These are phyloP conservation scores for Spodoptera frugiperda DNA, from an alignment of 1,140 invertebrate species.

Conservation along the genomic window DNA sequence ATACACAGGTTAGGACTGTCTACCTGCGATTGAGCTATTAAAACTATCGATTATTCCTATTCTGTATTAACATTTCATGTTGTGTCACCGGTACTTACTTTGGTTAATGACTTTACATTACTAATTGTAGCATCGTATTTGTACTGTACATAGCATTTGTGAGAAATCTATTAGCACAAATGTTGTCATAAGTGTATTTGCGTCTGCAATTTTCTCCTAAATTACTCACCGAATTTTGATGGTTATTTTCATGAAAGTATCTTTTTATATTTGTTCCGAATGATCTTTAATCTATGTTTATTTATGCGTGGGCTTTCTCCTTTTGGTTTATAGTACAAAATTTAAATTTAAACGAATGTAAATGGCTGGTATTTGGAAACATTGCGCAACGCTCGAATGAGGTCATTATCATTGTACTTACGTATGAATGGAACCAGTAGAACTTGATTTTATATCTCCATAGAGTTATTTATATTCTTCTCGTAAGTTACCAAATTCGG, in stretches of 20 bases:
- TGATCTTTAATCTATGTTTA: too few relatives aligned
- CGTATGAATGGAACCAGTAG: conserved; percentile 11
- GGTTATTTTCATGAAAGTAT: too few relatives aligned
- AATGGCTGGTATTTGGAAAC: background rate
- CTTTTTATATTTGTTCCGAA: too few relatives aligned
- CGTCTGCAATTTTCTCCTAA: too few relatives aligned
- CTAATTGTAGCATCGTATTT: conserved; percentile 4
- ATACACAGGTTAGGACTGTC: too few relatives aligned
- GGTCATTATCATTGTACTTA: conserved; percentile 31
- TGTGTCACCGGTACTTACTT: background rate
- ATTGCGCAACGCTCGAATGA: conserved; percentile 9
- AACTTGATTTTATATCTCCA: conserved; percentile 33
- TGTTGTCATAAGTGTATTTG: too few relatives aligned
- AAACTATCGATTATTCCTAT: too few relatives aligned
- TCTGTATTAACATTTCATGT: background rate
- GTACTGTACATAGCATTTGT: background rate
- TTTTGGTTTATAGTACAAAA: background rate
- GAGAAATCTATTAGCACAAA: background rate
- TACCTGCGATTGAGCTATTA: too few relatives aligned
- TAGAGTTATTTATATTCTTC: background rate
- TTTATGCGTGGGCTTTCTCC: background rate
- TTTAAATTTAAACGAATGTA: background rate
- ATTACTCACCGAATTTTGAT: too few relatives aligned
- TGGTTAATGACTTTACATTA: conserved; percentile 14
- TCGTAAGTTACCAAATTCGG: background rate